phyloP scores from a whole-genome alignment of 2,888 invertebrate species.

The Drosophila mayaguana region DNA sequence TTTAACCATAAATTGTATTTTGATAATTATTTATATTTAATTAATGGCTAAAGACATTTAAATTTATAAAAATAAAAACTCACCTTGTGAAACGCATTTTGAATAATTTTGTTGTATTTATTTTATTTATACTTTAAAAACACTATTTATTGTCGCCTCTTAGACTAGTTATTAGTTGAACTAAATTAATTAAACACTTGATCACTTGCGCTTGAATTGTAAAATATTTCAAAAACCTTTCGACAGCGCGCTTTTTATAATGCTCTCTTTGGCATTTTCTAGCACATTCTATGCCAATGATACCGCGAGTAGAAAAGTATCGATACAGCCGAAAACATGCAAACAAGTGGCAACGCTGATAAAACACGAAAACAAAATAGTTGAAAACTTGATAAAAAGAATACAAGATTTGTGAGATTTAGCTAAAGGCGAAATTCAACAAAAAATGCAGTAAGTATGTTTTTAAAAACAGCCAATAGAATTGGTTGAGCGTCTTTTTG shows the following conservation, averaged over 20 bases:
- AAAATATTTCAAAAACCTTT: constrained; percentile 45
- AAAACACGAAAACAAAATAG: constrained; percentile 35
- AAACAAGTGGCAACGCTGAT: constrained; percentile 29
- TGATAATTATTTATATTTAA: neutral
- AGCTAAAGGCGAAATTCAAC: constrained; percentile 7
- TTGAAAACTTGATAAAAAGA: constrained; percentile 20
- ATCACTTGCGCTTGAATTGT: constrained; percentile 40
- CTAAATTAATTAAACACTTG: constrained; percentile 36
- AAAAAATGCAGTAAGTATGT: constrained; percentile 54
- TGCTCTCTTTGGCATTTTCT: constrained; percentile 42
- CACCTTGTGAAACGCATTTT: constrained; percentile 79
- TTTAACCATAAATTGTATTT: too few species aligned
- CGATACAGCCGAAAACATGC: constrained; percentile 1
- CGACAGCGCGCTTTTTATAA: constrained; percentile 56
- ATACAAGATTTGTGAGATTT: constrained; percentile 5
- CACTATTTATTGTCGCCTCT: constrained; percentile 1
- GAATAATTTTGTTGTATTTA: neutral
- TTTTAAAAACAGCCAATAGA: neutral
- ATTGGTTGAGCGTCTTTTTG: neutral
- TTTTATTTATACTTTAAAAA: neutral
- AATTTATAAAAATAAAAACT: constrained; percentile 15
- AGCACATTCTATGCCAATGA: constrained; percentile 32
- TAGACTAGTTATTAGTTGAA: constrained; percentile 1
- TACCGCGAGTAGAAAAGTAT: constrained; percentile 17
- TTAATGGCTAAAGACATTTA: neutral